A percentile compares a stretch with the other conserved stretches of the same genome.
phyloP scores from a whole-genome alignment of 2,113 vertebrate genomes.

The Trichechus manatus region DNA sequence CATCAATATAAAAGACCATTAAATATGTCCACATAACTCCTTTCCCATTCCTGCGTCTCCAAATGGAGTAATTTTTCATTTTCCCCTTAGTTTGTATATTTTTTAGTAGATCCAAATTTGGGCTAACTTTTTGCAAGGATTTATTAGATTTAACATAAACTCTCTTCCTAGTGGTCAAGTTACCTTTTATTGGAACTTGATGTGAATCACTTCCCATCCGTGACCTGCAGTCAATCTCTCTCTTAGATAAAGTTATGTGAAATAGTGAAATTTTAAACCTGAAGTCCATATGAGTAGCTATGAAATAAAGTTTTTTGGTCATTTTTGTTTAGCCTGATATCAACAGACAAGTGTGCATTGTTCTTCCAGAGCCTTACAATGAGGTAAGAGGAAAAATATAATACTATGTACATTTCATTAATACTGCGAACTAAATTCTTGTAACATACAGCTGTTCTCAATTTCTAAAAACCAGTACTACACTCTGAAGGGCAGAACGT shows the following conservation, averaged over 20 bases:
- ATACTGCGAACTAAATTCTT: not conserved
- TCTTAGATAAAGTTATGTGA: constrained; percentile 25
- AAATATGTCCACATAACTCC: not conserved
- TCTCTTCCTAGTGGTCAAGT: constrained; percentile 3
- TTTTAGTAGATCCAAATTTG: constrained; percentile 49
- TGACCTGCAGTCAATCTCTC: not conserved
- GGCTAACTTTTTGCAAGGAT: constrained; percentile 40
- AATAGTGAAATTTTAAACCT: constrained; percentile 54
- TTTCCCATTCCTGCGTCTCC: not conserved
- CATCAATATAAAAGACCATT: constrained; percentile 28
- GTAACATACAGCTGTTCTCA: constrained; percentile 38
- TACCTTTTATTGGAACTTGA: not conserved
- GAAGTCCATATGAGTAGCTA: not conserved
- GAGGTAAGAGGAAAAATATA: constrained; percentile 52
- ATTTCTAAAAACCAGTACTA: constrained; percentile 49
- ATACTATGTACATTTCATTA: not conserved
- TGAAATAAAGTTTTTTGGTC: constrained; percentile 57
- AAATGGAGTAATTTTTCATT: constrained; percentile 34
- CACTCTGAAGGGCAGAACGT: not conserved
- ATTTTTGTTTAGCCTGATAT: constrained; percentile 59
- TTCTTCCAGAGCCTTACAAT: constrained; percentile 36
- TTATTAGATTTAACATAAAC: not conserved
- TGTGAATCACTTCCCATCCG: not conserved
- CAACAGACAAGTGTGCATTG: constrained; percentile 60
- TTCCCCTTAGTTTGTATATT: not conserved